Conservation (phyloP, 2,888 invertebrate genomes). For the Mesoligia furuncula region DNA sequence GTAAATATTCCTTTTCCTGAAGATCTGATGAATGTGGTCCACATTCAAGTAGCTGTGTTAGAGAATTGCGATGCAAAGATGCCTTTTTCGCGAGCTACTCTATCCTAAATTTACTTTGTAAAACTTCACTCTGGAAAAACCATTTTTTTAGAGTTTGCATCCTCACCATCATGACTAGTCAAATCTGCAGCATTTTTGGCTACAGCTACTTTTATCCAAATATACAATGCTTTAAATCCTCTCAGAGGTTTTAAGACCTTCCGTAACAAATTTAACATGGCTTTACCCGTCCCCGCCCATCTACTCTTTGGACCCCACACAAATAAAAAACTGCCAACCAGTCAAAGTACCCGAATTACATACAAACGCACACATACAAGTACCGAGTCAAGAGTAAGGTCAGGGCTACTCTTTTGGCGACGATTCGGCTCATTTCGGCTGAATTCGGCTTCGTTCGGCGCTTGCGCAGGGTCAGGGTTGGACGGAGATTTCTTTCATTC, state of each 20-base stretch:
- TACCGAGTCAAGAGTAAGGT: slow-evolving; percentile 84
- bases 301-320: slow-evolving; percentile 75
- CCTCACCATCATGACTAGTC: neutral
- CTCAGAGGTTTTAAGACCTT: slow-evolving; percentile 22
- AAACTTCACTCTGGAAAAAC: too few relatives aligned
- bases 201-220: neutral
- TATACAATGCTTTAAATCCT: neutral
- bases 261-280: neutral
- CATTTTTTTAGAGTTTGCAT: neutral
- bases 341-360: slow-evolving; percentile 84
- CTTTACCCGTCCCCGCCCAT: slow-evolving; percentile 3
- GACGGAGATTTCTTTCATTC: slow-evolving; percentile 72
- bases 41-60: neutral
- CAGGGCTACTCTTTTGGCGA: slow-evolving; percentile 83
- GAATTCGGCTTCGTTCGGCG: slow-evolving; percentile 80
- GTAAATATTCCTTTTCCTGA: neutral
- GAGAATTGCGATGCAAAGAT: neutral
- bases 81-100: neutral
- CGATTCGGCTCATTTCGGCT: slow-evolving; percentile 76
- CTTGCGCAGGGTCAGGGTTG: slow-evolving; percentile 78
- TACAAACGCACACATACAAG: slow-evolving; percentile 74
- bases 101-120: neutral
- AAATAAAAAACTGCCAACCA: slow-evolving; percentile 71
- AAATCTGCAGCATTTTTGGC: neutral
- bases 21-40: neutral